Conservation (phyloP, 2,888 invertebrate species). For the Buathra laborator region DNA sequence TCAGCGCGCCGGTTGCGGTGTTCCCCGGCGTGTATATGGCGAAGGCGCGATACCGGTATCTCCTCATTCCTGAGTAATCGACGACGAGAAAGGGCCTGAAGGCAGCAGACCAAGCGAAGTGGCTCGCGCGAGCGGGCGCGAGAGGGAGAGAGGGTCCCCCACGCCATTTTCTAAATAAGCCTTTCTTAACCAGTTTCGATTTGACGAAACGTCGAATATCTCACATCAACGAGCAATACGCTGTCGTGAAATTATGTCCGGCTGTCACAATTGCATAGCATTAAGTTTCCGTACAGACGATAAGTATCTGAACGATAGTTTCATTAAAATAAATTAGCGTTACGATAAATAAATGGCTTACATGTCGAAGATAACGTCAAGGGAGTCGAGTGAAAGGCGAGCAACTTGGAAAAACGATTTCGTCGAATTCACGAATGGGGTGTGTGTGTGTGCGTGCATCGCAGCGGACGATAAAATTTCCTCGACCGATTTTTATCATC, state of each 20-base stretch:
- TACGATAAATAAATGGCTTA: background rate
- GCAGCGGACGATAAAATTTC: conserved; percentile 18
- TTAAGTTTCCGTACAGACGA: background rate
- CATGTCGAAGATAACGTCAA: background rate
- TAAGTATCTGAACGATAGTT: background rate
- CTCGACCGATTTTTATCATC: conserved; percentile 76
- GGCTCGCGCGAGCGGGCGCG: conserved; percentile 30
- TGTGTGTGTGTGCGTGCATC: conserved; percentile 1
- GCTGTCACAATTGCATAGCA: background rate
- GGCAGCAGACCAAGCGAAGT: conserved; percentile 71
- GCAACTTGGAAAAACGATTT: conserved; percentile 14
- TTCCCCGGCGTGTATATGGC: conserved; percentile 67
- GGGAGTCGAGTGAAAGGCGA: background rate
- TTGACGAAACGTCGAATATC: conserved; percentile 65
- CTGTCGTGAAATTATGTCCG: background rate
- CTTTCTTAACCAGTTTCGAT: conserved; percentile 71
- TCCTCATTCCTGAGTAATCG: conserved; percentile 85
- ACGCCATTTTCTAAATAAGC: conserved; percentile 82
- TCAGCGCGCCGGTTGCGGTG: conserved; percentile 41
- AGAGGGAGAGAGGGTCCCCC: conserved; percentile 59
- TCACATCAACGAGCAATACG: background rate
- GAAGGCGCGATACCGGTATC: conserved; percentile 83
- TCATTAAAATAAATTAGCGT: conserved; percentile 22
- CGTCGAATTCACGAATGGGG: conserved; percentile 13
- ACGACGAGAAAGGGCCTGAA: conserved; percentile 77